phyloP scores from a whole-genome alignment of 2,888 invertebrate genomes.

The Macaria liturata region DNA sequence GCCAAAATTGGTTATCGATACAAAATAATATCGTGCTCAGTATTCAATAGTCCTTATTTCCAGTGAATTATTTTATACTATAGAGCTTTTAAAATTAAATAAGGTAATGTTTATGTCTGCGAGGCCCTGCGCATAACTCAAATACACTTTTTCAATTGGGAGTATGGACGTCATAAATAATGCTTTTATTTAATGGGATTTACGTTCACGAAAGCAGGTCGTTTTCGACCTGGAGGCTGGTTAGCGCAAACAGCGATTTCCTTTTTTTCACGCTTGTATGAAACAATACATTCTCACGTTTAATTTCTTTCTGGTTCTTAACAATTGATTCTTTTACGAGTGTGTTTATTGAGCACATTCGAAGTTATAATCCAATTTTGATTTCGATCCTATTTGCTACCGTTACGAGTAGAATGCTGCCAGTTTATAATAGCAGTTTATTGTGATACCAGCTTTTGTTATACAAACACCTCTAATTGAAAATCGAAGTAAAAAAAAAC shows the following conservation, averaged over 20 bases:
- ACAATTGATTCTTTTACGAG: constrained; percentile 81
- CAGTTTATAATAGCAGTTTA: too few species aligned
- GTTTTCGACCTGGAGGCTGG: constrained; percentile 80
- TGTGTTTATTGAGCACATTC: constrained; percentile 80
- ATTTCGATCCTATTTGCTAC: constrained; percentile 45
- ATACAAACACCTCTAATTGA: too few species aligned
- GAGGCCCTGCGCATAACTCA: constrained; percentile 46
- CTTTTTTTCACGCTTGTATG: constrained; percentile 76
- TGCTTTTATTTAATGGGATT: constrained; percentile 76
- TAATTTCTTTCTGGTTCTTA: constrained; percentile 78
- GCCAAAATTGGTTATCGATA: constrained; percentile 8
- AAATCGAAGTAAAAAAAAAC: too few species aligned
- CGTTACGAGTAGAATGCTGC: background rate
- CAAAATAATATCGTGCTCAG: constrained; percentile 9
- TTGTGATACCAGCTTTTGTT: too few species aligned
- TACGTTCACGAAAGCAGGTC: constrained; percentile 77
- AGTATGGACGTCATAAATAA: constrained; percentile 67
- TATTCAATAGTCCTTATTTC: constrained; percentile 16
- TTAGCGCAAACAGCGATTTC: constrained; percentile 74
- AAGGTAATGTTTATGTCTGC: constrained; percentile 50
- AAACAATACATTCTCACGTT: constrained; percentile 83
- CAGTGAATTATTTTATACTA: constrained; percentile 29
- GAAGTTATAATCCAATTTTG: constrained; percentile 72
- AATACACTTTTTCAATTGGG: constrained; percentile 62
- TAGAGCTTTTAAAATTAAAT: constrained; percentile 42